Evolutionary conservation across 2,888 invertebrate species (phyloP).

Genomic region (Caenorhabditis sp.): DNA sequence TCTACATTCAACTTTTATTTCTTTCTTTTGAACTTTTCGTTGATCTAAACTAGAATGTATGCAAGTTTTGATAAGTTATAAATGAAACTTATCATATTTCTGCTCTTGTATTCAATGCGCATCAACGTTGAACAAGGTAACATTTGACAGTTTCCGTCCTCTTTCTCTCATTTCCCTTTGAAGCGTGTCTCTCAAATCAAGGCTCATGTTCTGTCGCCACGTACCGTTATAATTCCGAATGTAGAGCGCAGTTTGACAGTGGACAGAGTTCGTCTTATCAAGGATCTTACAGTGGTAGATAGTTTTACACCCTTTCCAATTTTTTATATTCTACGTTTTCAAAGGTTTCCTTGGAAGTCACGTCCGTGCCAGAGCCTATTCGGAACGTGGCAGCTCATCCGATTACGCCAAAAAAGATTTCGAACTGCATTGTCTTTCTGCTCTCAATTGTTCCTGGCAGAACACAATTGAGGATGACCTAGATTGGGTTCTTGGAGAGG

Average conservation of each 20-base stretch:
- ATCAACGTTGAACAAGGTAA: conserved; percentile 34
- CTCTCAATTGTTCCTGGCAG: conserved; percentile 64
- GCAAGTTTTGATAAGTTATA: conserved; percentile 6
- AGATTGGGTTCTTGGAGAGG: conserved; percentile 69
- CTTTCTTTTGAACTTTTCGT: background rate
- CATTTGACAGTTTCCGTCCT: background rate
- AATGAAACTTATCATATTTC: conserved; percentile 42
- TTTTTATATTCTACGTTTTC: background rate
- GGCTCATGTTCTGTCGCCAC: conserved; percentile 64
- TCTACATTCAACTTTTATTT: conserved; percentile 1
- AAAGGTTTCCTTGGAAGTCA: conserved; percentile 66
- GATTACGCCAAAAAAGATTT: conserved; percentile 62
- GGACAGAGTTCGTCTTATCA: conserved; percentile 12
- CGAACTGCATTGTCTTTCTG: conserved; percentile 61
- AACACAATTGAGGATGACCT: conserved; percentile 67
- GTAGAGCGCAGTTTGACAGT: conserved; percentile 50
- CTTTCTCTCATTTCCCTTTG: too few relatives aligned
- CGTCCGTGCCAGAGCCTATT: conserved; percentile 65
- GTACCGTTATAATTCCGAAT: conserved; percentile 58
- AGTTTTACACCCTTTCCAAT: background rate
- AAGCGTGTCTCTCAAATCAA: conserved; percentile 63
- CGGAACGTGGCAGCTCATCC: conserved; percentile 49
- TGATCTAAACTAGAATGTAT: conserved; percentile 10
- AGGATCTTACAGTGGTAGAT: conserved; percentile 37
- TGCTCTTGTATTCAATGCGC: conserved; percentile 47